Conservation (phyloP, 2,797 vertebrate genomes). For the Acanthiza pusilla region DNA sequence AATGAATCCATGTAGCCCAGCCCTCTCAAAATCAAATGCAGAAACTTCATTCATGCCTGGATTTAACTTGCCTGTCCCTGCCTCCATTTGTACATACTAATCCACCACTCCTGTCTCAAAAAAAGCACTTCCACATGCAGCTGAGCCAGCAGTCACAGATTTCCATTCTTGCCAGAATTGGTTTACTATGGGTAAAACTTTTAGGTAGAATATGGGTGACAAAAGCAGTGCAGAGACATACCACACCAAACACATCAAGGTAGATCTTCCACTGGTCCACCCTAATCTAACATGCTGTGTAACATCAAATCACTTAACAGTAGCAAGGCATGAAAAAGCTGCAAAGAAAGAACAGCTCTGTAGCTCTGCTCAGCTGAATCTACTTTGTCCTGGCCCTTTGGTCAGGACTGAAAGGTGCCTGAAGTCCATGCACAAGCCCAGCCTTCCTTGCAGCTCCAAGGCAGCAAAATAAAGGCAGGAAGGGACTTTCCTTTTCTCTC, state of each 20-base stretch:
- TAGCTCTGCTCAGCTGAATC: neutral
- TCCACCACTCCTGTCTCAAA: neutral
- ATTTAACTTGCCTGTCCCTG: neutral
- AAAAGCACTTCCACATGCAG: neutral
- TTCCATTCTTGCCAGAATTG: rapidly evolving
- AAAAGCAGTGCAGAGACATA: neutral
- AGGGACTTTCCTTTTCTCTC: neutral
- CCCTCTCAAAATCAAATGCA: neutral
- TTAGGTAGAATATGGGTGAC: neutral
- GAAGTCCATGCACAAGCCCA: neutral
- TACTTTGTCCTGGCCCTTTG: neutral
- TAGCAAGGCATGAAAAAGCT: neutral
- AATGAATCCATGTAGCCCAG: neutral
- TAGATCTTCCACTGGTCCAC: neutral
- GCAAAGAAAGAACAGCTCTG: neutral
- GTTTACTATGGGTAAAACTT: neutral
- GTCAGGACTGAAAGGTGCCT: neutral
- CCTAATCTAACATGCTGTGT: neutral
- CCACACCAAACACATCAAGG: rapidly evolving
- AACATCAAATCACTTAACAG: neutral
- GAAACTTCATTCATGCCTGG: neutral
- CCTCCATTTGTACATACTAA: rapidly evolving
- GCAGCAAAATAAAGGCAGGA: neutral
- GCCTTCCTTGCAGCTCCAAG: neutral
- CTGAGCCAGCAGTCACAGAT: neutral